These are phyloP conservation scores for Drosophila barbarae DNA, from an alignment of 2,888 invertebrate species.

Conservation along the genomic window DNA sequence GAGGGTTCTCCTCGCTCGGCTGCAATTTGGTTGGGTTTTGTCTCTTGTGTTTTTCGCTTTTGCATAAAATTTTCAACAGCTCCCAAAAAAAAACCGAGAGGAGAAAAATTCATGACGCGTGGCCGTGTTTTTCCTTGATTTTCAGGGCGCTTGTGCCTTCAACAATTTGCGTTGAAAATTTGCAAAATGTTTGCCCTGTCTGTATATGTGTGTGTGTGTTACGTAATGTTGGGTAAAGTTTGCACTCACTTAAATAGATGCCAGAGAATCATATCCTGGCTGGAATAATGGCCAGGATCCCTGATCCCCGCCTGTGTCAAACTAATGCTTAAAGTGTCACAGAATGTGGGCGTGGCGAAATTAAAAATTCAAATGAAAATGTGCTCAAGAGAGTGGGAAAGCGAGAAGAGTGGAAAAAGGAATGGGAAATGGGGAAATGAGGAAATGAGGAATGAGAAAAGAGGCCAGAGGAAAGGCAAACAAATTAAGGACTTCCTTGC, in stretches of 20 bases:
- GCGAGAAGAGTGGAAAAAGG: background rate
- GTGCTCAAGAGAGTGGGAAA: conserved; percentile 15
- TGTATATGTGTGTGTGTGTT: conserved; percentile 26
- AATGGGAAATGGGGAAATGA: background rate
- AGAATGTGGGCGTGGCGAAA: conserved; percentile 44
- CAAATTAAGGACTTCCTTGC: conserved; percentile 67
- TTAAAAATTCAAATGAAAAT: conserved; percentile 70
- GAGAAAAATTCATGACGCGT: conserved; percentile 45
- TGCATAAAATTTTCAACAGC: conserved; percentile 59
- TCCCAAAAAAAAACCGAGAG: conserved; percentile 8
- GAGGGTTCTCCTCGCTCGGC: conserved; percentile 22
- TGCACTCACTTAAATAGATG: conserved; percentile 69
- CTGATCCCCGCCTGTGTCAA: conserved; percentile 53
- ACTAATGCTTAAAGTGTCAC: conserved; percentile 67
- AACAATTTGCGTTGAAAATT: conserved; percentile 69
- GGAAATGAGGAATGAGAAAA: background rate
- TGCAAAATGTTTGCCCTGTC: conserved; percentile 59
- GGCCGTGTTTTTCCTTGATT: conserved; percentile 22
- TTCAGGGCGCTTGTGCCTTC: conserved; percentile 41
- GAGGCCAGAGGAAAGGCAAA: conserved; percentile 23
- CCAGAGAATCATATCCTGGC: conserved; percentile 45
- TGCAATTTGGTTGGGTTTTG: conserved; percentile 20
- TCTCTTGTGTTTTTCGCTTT: conserved; percentile 36
- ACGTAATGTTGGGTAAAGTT: conserved; percentile 57
- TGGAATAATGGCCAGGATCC: conserved; percentile 25